Conservation (phyloP, 2,113 vertebrate genomes). For the Ailurus styani region DNA sequence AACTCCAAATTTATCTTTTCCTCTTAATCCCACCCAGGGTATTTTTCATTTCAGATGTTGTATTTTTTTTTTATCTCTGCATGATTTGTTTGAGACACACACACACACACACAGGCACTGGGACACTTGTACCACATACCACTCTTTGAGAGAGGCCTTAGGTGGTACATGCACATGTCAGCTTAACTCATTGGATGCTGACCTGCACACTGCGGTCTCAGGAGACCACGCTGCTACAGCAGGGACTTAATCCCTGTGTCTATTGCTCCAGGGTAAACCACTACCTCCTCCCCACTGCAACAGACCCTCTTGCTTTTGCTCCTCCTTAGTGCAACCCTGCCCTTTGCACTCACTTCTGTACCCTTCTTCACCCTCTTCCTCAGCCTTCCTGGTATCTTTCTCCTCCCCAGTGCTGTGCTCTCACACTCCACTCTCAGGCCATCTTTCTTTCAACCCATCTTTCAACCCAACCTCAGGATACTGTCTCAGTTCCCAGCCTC, state of each 20-base stretch:
- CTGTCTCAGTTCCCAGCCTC: neutral
- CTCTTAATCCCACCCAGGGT: neutral
- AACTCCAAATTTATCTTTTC: neutral
- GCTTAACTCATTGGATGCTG: neutral
- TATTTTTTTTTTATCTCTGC: neutral
- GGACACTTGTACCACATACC: neutral
- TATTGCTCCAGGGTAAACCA: neutral
- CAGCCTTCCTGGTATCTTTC: neutral
- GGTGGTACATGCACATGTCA: neutral
- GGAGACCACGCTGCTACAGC: neutral
- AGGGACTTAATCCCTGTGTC: neutral
- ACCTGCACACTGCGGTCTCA: neutral
- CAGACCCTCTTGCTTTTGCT: neutral
- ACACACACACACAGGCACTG: neutral
- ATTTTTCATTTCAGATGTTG: neutral
- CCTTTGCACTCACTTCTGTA: neutral
- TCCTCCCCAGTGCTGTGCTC: neutral
- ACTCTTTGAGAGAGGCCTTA: neutral
- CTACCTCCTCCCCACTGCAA: neutral
- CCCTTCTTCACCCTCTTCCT: neutral
- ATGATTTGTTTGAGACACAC: neutral
- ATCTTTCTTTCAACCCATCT: no score
- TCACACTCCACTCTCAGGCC: neutral
- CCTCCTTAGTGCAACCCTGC: neutral
- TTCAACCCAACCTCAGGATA: neutral